These are phyloP conservation scores for Poeciliopsis presidionis DNA, from an alignment of 2,797 vertebrate genomes.

Conservation along the genomic window DNA sequence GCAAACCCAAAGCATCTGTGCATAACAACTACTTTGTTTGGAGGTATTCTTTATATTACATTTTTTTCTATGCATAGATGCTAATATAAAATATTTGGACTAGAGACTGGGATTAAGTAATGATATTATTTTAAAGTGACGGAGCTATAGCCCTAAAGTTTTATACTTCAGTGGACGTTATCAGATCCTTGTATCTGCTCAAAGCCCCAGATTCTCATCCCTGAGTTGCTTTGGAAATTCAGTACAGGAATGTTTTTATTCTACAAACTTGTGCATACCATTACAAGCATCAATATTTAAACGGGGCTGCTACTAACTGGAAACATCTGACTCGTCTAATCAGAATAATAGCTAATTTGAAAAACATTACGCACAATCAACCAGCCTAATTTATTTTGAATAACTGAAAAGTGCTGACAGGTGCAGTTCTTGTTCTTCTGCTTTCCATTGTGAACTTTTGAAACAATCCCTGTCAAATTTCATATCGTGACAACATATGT, in stretches of 20 bases:
- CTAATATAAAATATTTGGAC: not conserved
- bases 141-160: not conserved
- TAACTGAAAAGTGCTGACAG: not conserved
- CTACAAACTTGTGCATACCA: not conserved
- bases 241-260: not conserved
- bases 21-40: not conserved
- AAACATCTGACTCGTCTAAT: not conserved
- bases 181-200: not conserved
- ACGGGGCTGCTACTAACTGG: not conserved
- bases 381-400: not conserved
- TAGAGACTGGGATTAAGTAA: not conserved
- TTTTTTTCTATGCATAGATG: not conserved
- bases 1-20: not conserved
- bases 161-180: not conserved
- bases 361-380: not conserved
- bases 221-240: not conserved
- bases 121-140: not conserved
- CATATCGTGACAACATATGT: not conserved
- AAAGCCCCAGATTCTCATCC: not conserved
- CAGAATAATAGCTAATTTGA: not conserved
- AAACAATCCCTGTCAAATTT: not conserved
- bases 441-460: not conserved
- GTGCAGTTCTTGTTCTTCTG: not conserved
- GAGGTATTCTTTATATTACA: not conserved
- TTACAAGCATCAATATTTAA: not conserved